These are phyloP conservation scores for Lithosia quadra DNA, from an alignment of 2,888 invertebrate species.

Conservation along the genomic window DNA sequence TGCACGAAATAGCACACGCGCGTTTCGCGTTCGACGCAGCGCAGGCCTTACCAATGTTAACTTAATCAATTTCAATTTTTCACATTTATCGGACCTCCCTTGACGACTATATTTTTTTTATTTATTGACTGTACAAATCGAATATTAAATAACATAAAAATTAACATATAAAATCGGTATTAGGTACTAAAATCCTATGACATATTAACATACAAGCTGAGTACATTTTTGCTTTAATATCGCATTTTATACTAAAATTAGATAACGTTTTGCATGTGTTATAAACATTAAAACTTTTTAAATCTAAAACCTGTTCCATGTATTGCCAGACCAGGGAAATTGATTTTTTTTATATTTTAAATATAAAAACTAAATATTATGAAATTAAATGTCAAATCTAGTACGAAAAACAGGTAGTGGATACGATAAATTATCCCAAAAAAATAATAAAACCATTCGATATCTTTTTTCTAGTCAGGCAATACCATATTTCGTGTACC, in stretches of 20 bases:
- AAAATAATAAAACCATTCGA: neutral
- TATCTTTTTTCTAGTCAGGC: conserved; percentile 5
- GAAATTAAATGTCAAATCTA: neutral
- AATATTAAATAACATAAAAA: conserved; percentile 10
- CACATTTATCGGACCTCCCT: neutral
- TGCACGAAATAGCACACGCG: no score
- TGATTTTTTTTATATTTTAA: neutral
- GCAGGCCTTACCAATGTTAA: neutral
- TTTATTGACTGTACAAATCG: neutral
- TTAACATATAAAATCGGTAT: conserved; percentile 21
- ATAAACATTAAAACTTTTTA: conserved; percentile 31
- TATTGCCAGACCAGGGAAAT: conserved; percentile 21
- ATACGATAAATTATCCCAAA: neutral
- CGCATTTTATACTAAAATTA: conserved; percentile 10
- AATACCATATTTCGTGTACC: conserved; percentile 60
- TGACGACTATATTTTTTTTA: neutral
- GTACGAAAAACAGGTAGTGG: neutral
- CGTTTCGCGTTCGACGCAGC: no score
- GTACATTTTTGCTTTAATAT: conserved; percentile 6
- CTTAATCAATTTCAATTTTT: neutral
- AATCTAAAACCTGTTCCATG: conserved; percentile 40
- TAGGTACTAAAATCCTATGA: conserved; percentile 17
- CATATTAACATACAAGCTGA: conserved; percentile 37
- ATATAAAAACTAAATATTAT: neutral
- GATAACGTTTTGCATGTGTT: conserved; percentile 24